These are phyloP conservation scores for Parauchenoglanis punctatus DNA, from an alignment of 2,797 vertebrate species.

Conservation along the genomic window DNA sequence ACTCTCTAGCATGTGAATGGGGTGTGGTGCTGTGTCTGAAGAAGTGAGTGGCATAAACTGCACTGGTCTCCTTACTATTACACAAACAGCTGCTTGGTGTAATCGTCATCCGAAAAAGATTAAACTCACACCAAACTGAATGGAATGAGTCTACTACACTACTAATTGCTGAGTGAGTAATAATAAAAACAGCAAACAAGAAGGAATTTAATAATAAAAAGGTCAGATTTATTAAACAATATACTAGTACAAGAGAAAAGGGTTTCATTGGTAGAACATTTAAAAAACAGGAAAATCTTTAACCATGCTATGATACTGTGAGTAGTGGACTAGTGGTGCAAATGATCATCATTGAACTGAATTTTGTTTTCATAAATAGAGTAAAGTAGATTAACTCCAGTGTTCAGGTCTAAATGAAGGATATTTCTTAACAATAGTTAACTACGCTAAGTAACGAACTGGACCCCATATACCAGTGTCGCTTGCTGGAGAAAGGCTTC, in stretches of 20 bases:
- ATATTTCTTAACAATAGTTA: background rate
- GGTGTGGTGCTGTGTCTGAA: conserved; percentile 40
- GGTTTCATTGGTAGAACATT: conserved; percentile 2
- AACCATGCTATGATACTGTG: conserved; percentile 22
- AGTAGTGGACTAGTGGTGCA: background rate
- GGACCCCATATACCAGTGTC: background rate
- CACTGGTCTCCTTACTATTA: conserved; percentile 34
- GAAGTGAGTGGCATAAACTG: conserved; percentile 49
- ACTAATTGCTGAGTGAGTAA: no score
- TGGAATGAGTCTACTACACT: background rate
- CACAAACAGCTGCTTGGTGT: conserved; percentile 30
- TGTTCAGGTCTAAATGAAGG: conserved; percentile 42
- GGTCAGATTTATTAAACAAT: conserved; percentile 51
- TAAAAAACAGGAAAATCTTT: conserved; percentile 20
- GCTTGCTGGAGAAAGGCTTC: background rate
- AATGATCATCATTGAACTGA: conserved; percentile 25
- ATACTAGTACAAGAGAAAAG: conserved; percentile 33
- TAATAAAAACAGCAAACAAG: conserved; percentile 7
- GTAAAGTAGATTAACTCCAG: conserved; percentile 42
- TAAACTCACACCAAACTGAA: background rate
- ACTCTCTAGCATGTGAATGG: conserved; percentile 62
- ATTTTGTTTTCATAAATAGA: conserved; percentile 39
- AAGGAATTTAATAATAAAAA: conserved; percentile 37
- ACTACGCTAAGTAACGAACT: conserved; percentile 5
- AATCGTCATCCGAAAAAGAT: conserved; percentile 3